Percentiles rank a stretch among this genome's conserved stretches.
Conservation (phyloP, 2,113 vertebrate species). For the Marmota flaviventris region DNA sequence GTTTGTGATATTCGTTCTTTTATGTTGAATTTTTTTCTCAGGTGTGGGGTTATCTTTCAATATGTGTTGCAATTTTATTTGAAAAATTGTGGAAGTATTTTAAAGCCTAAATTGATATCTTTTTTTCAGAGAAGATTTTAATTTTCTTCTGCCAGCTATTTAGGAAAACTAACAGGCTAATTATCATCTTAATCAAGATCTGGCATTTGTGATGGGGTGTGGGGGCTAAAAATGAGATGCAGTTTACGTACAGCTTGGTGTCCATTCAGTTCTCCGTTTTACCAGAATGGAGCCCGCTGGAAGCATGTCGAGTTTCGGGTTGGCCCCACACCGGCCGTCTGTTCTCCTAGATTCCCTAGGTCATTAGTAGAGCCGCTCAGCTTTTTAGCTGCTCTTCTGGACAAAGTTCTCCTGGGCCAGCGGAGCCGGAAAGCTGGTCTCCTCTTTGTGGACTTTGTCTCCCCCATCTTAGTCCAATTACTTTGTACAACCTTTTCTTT, state of each 20-base stretch:
- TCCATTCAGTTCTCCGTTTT: not conserved
- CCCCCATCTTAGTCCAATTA: not conserved
- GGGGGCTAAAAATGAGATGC: not conserved
- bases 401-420: not conserved
- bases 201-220: not conserved
- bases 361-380: not conserved
- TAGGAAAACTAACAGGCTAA: not conserved
- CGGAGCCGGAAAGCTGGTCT: not conserved
- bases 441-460: not conserved
- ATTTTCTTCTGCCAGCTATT: not conserved
- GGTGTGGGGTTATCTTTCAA: not conserved
- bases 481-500: not conserved
- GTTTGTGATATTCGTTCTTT: not conserved
- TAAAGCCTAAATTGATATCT: not conserved
- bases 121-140: not conserved
- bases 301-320: not conserved
- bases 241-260: not conserved
- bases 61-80: not conserved
- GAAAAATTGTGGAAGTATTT: constrained; percentile 4
- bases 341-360: not conserved
- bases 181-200: not conserved
- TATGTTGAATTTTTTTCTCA: not conserved
- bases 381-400: not conserved
- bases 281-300: not conserved
- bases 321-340: not conserved